Conservation (phyloP, 2,113 vertebrate species). For the Stegastes partitus region DNA sequence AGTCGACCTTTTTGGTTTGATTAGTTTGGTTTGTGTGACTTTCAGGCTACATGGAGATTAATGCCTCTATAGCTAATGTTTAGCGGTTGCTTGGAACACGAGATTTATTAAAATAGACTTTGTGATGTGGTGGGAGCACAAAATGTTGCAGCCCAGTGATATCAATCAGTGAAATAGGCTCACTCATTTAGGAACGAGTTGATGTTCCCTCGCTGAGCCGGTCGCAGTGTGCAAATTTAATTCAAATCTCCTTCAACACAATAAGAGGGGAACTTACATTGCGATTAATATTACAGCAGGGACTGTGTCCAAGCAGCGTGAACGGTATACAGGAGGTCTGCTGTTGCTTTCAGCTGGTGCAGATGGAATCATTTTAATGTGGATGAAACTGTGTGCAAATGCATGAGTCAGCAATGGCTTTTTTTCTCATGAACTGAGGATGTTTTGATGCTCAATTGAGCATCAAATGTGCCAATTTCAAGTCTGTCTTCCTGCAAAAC, state of each 20-base stretch:
- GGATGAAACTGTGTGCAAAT: background rate
- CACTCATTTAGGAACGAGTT: slow-evolving; percentile 19
- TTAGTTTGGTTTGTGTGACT: slow-evolving; percentile 60
- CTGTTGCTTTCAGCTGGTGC: background rate
- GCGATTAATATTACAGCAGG: background rate
- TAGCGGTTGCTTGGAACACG: slow-evolving; percentile 19
- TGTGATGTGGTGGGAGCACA: slow-evolving; percentile 16
- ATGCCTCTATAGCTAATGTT: slow-evolving; percentile 53
- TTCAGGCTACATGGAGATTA: slow-evolving; percentile 44
- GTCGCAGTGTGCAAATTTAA: background rate
- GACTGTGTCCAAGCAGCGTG: background rate
- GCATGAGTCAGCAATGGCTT: slow-evolving; percentile 21
- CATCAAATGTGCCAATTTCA: background rate
- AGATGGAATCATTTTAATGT: background rate
- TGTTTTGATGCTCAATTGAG: slow-evolving; percentile 3
- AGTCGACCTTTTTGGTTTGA: slow-evolving; percentile 68
- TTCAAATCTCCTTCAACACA: background rate
- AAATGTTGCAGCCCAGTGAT: slow-evolving; percentile 24
- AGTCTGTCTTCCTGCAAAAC: background rate
- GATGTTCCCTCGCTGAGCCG: slow-evolving; percentile 21
- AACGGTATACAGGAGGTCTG: background rate
- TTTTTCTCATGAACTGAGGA: background rate
- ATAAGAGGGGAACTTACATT: background rate
- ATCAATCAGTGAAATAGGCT: slow-evolving; percentile 53
- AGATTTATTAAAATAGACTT: slow-evolving; percentile 53